A percentile compares a stretch with the other conserved stretches of the same genome.
phyloP scores from a whole-genome alignment of 2,888 invertebrate species.

The Amphipoea lucens region DNA sequence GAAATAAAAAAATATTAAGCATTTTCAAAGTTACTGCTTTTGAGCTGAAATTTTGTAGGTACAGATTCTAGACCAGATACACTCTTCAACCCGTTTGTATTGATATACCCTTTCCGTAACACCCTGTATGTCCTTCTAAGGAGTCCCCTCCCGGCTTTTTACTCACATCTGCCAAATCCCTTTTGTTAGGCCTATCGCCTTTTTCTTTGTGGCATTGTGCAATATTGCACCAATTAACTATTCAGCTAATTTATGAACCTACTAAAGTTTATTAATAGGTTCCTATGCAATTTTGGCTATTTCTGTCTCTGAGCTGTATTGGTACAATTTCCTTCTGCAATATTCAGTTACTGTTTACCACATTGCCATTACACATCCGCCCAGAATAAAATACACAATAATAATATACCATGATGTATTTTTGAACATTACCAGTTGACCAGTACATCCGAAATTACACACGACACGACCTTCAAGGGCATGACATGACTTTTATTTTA shows the following conservation, averaged over 20 bases:
- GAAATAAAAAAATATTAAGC: too few species aligned
- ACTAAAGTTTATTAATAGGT: not conserved
- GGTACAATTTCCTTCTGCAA: slow-evolving; percentile 33
- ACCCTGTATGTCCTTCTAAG: not conserved
- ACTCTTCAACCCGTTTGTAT: too few species aligned
- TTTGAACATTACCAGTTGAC: slow-evolving; percentile 34
- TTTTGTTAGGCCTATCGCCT: not conserved
- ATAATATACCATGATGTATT: slow-evolving; percentile 33
- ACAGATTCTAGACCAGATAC: too few species aligned
- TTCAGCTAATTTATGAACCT: too few species aligned
- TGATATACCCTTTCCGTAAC: too few species aligned
- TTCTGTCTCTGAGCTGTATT: slow-evolving; percentile 8
- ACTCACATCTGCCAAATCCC: not conserved
- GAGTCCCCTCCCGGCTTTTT: not conserved
- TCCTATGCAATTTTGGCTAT: slow-evolving; percentile 11
- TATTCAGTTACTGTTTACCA: slow-evolving; percentile 19
- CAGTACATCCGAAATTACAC: slow-evolving; percentile 49
- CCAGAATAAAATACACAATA: slow-evolving; percentile 35
- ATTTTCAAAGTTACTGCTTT: too few species aligned
- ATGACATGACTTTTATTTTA: slow-evolving; percentile 62
- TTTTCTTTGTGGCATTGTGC: not conserved
- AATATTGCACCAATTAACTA: not conserved
- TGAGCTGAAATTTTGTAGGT: too few species aligned
- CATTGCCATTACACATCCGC: slow-evolving; percentile 29
- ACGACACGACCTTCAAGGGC: slow-evolving; percentile 57